Base-by-base conservation (phyloP, 2,888 invertebrate genomes). In the Pachydiplax longipennis region DNA sequence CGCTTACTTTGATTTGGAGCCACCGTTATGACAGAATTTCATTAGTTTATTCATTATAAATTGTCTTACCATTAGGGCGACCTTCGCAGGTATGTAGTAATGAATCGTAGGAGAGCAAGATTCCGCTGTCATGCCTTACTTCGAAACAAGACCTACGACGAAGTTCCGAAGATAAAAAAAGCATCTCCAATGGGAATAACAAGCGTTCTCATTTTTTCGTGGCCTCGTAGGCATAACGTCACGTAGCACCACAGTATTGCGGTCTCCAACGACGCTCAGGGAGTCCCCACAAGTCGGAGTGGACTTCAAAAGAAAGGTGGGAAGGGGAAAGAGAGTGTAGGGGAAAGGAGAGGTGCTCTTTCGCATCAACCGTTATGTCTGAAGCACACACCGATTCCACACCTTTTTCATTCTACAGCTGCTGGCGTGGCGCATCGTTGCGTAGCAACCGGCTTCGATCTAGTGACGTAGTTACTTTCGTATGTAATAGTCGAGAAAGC, bases 381-480 rank as follows among this genome's bases (percentile, higher is more conserved):
- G 87, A 61, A 61, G 65, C n/a, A 61, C 87, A 58, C 35, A n/a
- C 58, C 40, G 87, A 87, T 65, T 87, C 87, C 87, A 87, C 87
- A 61, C 87, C 87, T 87, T 13, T 10, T 48, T 87, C 1, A 83
- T 83, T 83, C 58, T 87, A 12, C 22, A n/a, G 35, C 83, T 58
- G 58, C 58, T 87, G 87, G 58, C 61, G 87, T 87, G 87, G 61
- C 87, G 87, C 87, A 61, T 58, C 87, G 87, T 87, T 87, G 87
- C 87, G 61, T 37, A 83, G 83, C 53, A 83, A 61, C 87, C 22
- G 12, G n/a, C 61, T 65, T 65, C 87, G 12, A 13, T 22, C 25
- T 31, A 31, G 25, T 73, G 73, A 73, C 73, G 73, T 73, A 73
- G 25, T 31, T n/a, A 73, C 73, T 25, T 73, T 73, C 73, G 73